Evolutionary conservation across 2,797 vertebrate species (phyloP).

Genomic region (Melanotaenia nigrans): DNA sequence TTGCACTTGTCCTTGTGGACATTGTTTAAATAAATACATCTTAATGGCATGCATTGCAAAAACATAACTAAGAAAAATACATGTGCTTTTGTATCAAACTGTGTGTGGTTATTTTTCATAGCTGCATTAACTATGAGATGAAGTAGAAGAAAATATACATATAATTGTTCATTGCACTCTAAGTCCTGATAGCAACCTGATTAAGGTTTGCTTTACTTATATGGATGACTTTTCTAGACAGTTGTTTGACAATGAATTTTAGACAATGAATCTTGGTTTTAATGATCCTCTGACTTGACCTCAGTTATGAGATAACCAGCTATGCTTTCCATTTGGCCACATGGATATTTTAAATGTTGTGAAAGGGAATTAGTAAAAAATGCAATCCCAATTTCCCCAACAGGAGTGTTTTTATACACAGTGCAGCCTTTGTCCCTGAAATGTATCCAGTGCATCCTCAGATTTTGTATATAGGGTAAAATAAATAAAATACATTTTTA

Average conservation of each 20-base stretch:
- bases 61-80: constrained; percentile 72
- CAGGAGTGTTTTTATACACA: neutral
- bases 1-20: constrained; percentile 83
- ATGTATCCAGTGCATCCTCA: no score
- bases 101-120: neutral
- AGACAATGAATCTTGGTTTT: neutral
- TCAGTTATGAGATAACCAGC: neutral
- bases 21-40: constrained; percentile 73
- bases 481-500: neutral
- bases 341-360: neutral
- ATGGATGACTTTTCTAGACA: neutral
- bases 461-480: neutral
- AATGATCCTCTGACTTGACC: neutral
- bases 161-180: neutral
- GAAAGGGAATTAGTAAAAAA: neutral
- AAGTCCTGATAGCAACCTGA: neutral
- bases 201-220: neutral
- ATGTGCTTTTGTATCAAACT: constrained; percentile 73
- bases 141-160: neutral
- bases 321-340: neutral
- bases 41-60: constrained; percentile 76
- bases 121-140: neutral
- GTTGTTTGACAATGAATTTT: neutral
- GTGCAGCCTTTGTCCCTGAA: neutral
- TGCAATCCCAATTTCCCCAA: no score